Evolutionary conservation across 2,888 invertebrate species (phyloP), one percentile per base, ranked within the genome.

Genomic region (Drosophila suboccidentalis): DNA sequence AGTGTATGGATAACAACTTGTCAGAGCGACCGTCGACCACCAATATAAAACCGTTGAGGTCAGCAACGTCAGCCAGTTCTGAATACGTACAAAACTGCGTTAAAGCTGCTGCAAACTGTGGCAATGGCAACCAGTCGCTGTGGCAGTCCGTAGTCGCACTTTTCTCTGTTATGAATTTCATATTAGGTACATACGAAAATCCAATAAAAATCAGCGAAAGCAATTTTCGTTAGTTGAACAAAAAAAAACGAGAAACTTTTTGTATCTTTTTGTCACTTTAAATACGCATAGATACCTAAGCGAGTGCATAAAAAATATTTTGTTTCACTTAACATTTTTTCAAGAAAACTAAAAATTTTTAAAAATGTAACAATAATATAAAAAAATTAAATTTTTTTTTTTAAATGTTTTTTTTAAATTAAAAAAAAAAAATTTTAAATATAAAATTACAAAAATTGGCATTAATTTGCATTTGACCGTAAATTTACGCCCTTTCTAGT

Each of bases 161-260:
- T 71, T 69, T 64, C 58, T 49, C 66, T 75, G 87, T 87, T 88
- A 84, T 84, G 89, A 84, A 84, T 84, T 84, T 87, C 84, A 80
- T 89, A 89, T 84, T 87, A 66, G 72, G 62, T 65, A 71, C 79
- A 79, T 77, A 78, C 78, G 81, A 73, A 87, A 87, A 87, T 83
- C 81, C 88, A 87, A 88, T 88, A 85, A 88, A 88, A 87, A 82
- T 87, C 85, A 83, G 81, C 80, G 78, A 87, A 78, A 82, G 80
- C 83, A 86, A 87, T 87, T 87, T 87, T 71, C 71, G 73, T 72
- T 78, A 54, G 80, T 22, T 47, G 61, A 34, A 46, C 69, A 61
- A 26, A 58, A 64, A 51, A 53, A 49, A 36, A 60, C 46, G 4
- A 22, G 3, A 22, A n/a, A n/a, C n/a, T n/a, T n/a, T n/a, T n/a